Percentiles rank a stretch among this genome's conserved stretches.
Conservation (phyloP, 2,113 vertebrate genomes). For the Protobothrops flavoviridis region DNA sequence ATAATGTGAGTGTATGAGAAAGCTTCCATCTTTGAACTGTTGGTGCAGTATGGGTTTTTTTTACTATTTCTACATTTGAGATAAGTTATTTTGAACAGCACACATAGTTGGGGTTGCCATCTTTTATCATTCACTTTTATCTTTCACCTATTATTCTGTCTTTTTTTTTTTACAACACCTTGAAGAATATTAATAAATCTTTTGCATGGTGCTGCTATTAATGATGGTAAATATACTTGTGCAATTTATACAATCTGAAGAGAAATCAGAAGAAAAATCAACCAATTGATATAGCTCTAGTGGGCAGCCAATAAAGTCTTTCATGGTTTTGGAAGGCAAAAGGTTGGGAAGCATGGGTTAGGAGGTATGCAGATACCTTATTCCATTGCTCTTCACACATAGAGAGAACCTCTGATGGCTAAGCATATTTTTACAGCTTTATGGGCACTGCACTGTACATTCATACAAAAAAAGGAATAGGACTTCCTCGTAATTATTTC, state of each 20-base stretch:
- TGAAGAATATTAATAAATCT: neutral
- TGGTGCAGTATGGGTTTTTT: rapidly evolving
- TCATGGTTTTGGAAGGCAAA: neutral
- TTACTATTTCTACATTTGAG: neutral
- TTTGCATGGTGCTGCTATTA: neutral
- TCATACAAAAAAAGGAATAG: neutral
- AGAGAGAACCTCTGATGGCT: neutral
- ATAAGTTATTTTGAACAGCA: neutral
- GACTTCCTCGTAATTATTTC: neutral
- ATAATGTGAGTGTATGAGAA: neutral
- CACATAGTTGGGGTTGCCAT: rapidly evolving
- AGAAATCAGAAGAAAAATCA: neutral
- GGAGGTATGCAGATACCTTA: neutral
- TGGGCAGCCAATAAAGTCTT: neutral
- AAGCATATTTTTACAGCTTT: neutral
- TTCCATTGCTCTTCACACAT: neutral
- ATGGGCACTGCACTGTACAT: neutral
- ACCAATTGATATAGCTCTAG: neutral
- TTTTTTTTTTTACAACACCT: neutral
- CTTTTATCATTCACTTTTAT: neutral
- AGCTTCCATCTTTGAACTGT: neutral
- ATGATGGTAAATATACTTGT: neutral
- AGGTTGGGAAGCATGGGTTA: neutral
- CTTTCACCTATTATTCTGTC: neutral
- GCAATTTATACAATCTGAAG: neutral